phyloP scores from a whole-genome alignment of 2,113 vertebrate species.

The Puffinus mauretanicus region DNA sequence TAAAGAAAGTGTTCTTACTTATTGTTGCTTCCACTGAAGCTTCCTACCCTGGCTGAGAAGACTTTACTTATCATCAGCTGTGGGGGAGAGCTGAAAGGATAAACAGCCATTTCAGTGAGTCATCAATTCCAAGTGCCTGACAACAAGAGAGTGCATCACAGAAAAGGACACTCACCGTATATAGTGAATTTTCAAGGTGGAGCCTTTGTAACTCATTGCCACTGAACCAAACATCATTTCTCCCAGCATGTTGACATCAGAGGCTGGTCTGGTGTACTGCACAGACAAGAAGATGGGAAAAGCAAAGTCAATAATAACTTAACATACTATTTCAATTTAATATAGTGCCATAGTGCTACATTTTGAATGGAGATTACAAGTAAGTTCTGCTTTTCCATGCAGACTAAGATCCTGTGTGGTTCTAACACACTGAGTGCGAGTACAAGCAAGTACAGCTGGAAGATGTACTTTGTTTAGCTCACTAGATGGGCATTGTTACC shows the following conservation, averaged over 20 bases:
- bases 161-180: slow-evolving; percentile 78
- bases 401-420: not conserved
- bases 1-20: slow-evolving; percentile 70
- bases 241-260: slow-evolving; percentile 87
- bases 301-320: not conserved
- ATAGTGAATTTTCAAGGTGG: slow-evolving; percentile 86
- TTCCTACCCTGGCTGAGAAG: slow-evolving; percentile 85
- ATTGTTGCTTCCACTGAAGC: slow-evolving; percentile 83
- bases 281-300: not conserved
- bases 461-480: not conserved
- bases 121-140: not conserved
- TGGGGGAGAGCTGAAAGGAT: slow-evolving; percentile 80
- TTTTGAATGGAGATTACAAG: not conserved
- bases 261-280: slow-evolving; percentile 85
- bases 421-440: not conserved
- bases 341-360: not conserved
- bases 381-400: not conserved
- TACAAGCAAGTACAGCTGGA: not conserved
- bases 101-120: slow-evolving; percentile 28
- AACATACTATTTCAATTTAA: not conserved
- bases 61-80: slow-evolving; percentile 92
- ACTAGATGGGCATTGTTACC: not conserved
- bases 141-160: not conserved
- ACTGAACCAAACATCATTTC: slow-evolving; percentile 90
- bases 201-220: slow-evolving; percentile 87